phyloP scores from a whole-genome alignment of 2,888 invertebrate genomes.

The Hirtodrosophila duncani region DNA sequence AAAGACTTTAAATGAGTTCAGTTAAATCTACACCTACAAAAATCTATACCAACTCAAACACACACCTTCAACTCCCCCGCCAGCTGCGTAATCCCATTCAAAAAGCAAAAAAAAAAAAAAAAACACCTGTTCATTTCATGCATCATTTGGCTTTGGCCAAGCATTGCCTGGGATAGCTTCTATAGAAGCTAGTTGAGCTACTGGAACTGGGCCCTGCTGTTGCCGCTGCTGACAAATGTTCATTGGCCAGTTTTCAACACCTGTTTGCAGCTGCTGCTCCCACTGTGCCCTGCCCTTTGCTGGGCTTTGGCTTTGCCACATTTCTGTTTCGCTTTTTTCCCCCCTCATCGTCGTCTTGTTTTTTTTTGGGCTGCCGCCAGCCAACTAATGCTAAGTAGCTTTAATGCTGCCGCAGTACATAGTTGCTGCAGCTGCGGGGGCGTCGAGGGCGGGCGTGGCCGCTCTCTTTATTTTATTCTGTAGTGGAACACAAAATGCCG shows the following conservation, averaged over 20 bases:
- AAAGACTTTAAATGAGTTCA: slow-evolving; percentile 13
- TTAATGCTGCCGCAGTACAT: slow-evolving; percentile 59
- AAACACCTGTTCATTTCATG: slow-evolving; percentile 58
- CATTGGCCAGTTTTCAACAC: slow-evolving; percentile 55
- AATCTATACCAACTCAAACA: slow-evolving; percentile 16
- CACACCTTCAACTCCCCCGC: not conserved
- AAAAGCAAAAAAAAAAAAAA: no score
- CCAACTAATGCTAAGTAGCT: slow-evolving; percentile 63
- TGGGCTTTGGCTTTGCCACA: no score
- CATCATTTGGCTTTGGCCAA: slow-evolving; percentile 60
- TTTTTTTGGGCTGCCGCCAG: slow-evolving; percentile 6
- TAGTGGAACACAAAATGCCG: slow-evolving; percentile 49
- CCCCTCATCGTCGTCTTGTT: no score
- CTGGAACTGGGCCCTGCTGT: no score
- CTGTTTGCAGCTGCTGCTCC: slow-evolving; percentile 51
- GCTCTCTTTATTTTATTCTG: no score
- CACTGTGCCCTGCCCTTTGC: slow-evolving; percentile 54
- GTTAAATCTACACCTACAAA: slow-evolving; percentile 9
- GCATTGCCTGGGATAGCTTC: no score
- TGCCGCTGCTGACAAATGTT: slow-evolving; percentile 47
- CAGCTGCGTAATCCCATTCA: slow-evolving; percentile 31
- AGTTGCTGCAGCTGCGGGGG: no score
- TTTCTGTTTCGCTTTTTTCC: no score
- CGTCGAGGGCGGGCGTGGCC: slow-evolving; percentile 16
- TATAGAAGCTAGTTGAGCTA: no score